Evolutionary conservation across 2,888 invertebrate species (phyloP), one percentile per base, ranked within the genome.

Genomic region (Drosophila anceps): DNA sequence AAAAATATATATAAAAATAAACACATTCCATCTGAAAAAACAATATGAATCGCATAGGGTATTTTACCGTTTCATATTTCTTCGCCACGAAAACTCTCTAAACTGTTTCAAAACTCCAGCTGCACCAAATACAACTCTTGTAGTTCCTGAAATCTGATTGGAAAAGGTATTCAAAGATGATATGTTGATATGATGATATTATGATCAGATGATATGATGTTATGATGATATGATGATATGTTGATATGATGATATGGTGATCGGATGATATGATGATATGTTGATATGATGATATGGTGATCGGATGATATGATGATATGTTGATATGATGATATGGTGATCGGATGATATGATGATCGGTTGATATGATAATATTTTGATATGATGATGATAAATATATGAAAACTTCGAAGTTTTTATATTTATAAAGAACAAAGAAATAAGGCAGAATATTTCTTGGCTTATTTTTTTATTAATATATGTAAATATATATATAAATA

Each of bases 1-100:
- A 54, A 54, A 46, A 37, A 46, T 53, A 46, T 44, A 46, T 53
- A 46, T 50, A 35, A 27, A 46, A 46, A 46, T 35, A 58, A 58
- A 27, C 58, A 8, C 35, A 35, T 13, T 46, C 44, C 58, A 13
- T 24, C n/a, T n/a, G n/a, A n/a, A n/a, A n/a, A 24, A 13, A 4
- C 20, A 4, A 8, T 8, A n/a, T 44, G 10, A 50, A 50, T 2
- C 7, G 12, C 0, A 1, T 50, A 33, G 31, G 31, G 18, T 31
- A 29, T 13, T 31, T 18, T 18, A 31, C 29, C 48, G 7, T 18
- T 18, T 10, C 2, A 1, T 12, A 18, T 1, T 50, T n/a, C 1
- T 4, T 13, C 9, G 9, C n/a, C 9, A 10, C 8, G n/a, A 29
- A 29, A 13, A 8, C 6, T 12, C 46, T 31, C 2, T 12, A 13